Evolutionary conservation across 2,113 vertebrate genomes (phyloP).

Genomic region (Campylorhamphus procurvoides): DNA sequence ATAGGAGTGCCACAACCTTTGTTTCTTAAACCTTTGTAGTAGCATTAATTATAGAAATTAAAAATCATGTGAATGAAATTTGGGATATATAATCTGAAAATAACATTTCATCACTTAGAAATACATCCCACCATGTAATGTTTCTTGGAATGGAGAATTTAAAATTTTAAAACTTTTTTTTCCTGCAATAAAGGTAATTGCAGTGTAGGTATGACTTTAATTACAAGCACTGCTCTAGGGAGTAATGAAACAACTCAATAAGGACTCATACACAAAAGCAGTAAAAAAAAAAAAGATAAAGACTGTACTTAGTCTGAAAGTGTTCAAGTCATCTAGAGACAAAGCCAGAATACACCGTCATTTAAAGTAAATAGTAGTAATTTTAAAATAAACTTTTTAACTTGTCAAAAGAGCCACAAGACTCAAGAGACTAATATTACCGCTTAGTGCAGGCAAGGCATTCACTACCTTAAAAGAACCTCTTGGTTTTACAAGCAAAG

Average conservation of each 20-base stretch:
- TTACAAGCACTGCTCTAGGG: background rate
- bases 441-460: rapidly evolving
- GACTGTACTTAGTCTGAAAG: background rate
- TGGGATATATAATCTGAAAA: background rate
- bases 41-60: background rate
- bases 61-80: background rate
- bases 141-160: background rate
- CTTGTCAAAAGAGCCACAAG: background rate
- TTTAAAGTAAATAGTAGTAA: background rate
- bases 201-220: background rate
- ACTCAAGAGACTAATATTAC: background rate
- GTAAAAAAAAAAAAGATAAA: background rate
- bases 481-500: background rate
- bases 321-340: background rate
- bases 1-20: background rate
- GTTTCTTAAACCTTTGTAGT: background rate
- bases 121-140: background rate
- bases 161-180: background rate
- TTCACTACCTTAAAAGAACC: background rate
- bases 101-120: background rate
- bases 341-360: background rate
- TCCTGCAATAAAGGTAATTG: background rate
- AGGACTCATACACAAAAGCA: background rate
- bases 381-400: background rate
- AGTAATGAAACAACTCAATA: background rate